phyloP scores from a whole-genome alignment of 2,888 invertebrate genomes.

The Resseliella maxima region DNA sequence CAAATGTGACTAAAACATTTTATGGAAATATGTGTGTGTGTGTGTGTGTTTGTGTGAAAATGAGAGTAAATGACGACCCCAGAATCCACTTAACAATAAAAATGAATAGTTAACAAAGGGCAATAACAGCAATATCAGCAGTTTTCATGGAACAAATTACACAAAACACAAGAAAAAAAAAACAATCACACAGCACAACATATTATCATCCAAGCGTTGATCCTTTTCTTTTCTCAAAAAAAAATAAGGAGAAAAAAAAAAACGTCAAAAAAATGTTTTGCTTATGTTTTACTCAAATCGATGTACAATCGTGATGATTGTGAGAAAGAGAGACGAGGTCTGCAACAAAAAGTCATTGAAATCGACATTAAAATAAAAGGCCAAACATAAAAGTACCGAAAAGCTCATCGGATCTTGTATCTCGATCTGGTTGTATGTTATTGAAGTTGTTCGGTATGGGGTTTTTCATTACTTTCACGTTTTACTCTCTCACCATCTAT shows the following conservation, averaged over 20 bases:
- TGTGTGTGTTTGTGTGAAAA: neutral
- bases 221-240: too few species aligned
- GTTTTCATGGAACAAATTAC: slow-evolving; percentile 1
- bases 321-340: too few species aligned
- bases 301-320: too few species aligned
- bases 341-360: slow-evolving; percentile 6
- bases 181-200: neutral
- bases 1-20: neutral
- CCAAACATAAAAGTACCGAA: neutral
- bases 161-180: neutral
- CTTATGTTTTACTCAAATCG: neutral
- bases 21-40: neutral
- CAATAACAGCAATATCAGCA: slow-evolving; percentile 36
- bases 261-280: neutral
- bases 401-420: neutral
- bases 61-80: neutral
- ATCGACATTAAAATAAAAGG: slow-evolving; percentile 34
- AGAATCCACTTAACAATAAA: slow-evolving; percentile 30
- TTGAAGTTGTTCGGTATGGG: neutral
- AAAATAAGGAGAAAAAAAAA: neutral
- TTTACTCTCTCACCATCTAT: neutral
- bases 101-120: slow-evolving; percentile 35
- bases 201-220: too few species aligned
- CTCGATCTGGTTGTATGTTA: neutral
- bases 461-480: slow-evolving; percentile 31